phyloP scores from a whole-genome alignment of 1,140 invertebrate species.

The Drosophila chauvacae region DNA sequence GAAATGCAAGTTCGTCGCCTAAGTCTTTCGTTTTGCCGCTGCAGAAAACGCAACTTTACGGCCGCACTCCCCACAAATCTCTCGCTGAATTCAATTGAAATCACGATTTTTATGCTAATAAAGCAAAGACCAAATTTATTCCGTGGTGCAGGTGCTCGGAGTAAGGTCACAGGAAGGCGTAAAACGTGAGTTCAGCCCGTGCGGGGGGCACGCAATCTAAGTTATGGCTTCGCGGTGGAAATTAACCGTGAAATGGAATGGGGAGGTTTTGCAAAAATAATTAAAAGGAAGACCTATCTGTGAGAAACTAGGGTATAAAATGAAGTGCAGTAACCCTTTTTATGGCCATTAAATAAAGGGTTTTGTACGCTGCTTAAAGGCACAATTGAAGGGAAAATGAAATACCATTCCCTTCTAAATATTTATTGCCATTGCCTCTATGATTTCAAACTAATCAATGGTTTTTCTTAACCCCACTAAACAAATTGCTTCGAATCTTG shows the following conservation, averaged over 20 bases:
- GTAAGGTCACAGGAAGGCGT: constrained; percentile 52
- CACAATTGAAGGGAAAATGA: background rate
- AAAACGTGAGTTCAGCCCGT: constrained; percentile 29
- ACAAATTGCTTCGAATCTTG: background rate
- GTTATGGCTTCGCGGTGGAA: background rate
- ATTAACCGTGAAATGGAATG: background rate
- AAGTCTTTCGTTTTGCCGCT: constrained; percentile 28
- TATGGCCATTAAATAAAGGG: background rate
- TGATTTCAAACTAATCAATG: too few species aligned
- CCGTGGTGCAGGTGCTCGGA: background rate
- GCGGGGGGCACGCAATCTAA: background rate
- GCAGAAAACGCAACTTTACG: background rate
- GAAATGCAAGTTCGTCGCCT: constrained; percentile 14
- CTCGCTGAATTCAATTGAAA: constrained; percentile 58
- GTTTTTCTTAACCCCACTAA: background rate
- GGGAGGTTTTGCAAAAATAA: too few species aligned
- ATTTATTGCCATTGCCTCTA: background rate
- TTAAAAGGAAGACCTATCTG: background rate
- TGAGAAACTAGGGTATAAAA: background rate
- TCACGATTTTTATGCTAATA: constrained; percentile 62
- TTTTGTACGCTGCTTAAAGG: background rate
- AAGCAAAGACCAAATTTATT: constrained; percentile 66
- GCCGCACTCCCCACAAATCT: background rate
- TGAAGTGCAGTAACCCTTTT: background rate
- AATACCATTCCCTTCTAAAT: background rate